Conservation (phyloP, 2,113 vertebrate species). For the Siniperca knerii region DNA sequence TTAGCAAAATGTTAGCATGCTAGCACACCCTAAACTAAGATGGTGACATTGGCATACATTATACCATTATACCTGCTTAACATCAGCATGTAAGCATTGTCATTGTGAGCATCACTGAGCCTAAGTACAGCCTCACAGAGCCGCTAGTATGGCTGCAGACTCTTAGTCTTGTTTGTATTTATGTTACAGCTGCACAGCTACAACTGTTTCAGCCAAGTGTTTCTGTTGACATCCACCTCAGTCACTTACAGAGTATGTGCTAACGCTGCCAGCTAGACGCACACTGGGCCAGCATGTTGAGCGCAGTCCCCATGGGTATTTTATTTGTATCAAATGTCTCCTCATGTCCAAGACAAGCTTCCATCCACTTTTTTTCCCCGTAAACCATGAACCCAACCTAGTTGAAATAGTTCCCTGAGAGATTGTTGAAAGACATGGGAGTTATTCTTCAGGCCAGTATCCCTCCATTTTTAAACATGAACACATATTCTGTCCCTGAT, state of each 20-base stretch:
- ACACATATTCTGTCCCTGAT: not conserved
- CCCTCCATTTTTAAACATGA: not conserved
- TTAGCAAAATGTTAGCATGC: not conserved
- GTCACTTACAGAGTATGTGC: not conserved
- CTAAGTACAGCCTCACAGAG: not conserved
- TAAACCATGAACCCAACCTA: conserved; percentile 1
- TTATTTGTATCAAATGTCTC: conserved; percentile 16
- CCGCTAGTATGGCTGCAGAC: not conserved
- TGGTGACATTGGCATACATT: not conserved
- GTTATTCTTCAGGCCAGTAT: conserved; percentile 29
- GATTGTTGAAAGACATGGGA: not conserved
- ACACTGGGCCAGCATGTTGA: not conserved
- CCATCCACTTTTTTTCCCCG: not conserved
- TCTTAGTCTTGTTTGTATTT: not conserved
- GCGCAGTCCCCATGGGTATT: not conserved
- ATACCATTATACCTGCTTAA: not conserved
- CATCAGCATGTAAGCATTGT: conserved; percentile 1
- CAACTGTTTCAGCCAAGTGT: conserved; percentile 8
- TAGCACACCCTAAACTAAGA: not conserved
- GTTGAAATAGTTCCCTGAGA: not conserved
- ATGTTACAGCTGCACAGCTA: not conserved
- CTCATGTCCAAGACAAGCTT: not conserved
- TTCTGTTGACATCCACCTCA: conserved; percentile 3
- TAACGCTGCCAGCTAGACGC: not conserved
- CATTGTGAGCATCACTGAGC: not conserved